Evolutionary conservation across 2,888 invertebrate genomes (phyloP), one percentile per base, ranked within the genome.

Genomic region (Xanthia togata): DNA sequence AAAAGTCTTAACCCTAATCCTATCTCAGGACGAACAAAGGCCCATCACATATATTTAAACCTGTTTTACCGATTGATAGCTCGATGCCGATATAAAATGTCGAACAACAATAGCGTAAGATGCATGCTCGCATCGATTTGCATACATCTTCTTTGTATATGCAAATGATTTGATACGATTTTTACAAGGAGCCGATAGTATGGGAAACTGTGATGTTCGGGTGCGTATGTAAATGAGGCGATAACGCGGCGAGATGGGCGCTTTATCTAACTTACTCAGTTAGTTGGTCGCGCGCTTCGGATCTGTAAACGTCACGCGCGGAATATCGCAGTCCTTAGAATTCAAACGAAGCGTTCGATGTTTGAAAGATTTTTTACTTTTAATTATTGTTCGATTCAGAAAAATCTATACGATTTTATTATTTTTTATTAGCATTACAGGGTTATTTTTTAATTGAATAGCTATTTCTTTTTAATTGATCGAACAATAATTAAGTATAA

Each of bases 11-110:
- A 94, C 96, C 96, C 96, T 95, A 96, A 95, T 95, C 96, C 93
- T 93, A 93, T 94, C 94, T 94, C 84, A 84, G 81, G 31, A 26
- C 84, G 82, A 84, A 94, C 94, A 95, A 95, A 92, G 91, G 88
- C 88, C 89, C 91, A 92, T 93, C 93, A 91, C 92, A 93, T 92
- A 88, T 93, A 92, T 94, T 93, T 92, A 95, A 96, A 96, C 96
- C 96, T 95, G 96, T 96, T 96, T 95, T 92, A 93, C 93, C 94
- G 93, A 96, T 96, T 95, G 96, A 96, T 95, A 93, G 93, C 90
- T 89, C 90, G 91, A 92, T 93, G 93, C 88, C 94, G 93, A 95
- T 96, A 94, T 94, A 94, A 94, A 96, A 94, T 92, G 92, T 93
- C 89, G 88, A 84, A 78, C 89, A 88, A 93, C 94, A 95, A 95